Conservation (phyloP, 2,797 vertebrate species). For the Thunnus albacares region DNA sequence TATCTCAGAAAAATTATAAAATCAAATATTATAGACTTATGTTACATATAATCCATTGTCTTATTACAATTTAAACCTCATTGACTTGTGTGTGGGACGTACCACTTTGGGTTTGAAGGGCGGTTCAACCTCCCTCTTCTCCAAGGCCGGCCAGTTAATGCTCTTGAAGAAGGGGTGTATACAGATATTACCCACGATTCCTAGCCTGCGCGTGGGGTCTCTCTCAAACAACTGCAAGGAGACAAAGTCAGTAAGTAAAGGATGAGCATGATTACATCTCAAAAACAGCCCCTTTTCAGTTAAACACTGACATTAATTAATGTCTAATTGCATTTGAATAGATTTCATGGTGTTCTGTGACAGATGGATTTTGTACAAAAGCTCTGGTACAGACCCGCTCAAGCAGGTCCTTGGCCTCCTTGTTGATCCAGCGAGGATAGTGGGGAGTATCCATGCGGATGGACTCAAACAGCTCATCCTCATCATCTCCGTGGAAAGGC, state of each 20-base stretch:
- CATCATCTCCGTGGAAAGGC: slow-evolving; percentile 97
- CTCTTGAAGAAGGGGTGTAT: slow-evolving; percentile 94
- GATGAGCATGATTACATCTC: not conserved
- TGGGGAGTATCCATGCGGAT: slow-evolving; percentile 96
- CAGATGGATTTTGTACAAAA: not conserved
- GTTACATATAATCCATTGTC: not conserved
- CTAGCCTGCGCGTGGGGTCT: slow-evolving; percentile 91
- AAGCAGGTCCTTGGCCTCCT: slow-evolving; percentile 94
- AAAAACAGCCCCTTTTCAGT: slow-evolving; percentile 1
- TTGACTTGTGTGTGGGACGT: slow-evolving; percentile 52
- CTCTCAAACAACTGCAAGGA: slow-evolving; percentile 93
- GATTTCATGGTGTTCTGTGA: not conserved
- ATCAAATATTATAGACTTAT: not conserved
- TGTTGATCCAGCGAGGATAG: slow-evolving; percentile 97
- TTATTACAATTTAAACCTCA: not conserved
- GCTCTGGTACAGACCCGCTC: slow-evolving; percentile 88
- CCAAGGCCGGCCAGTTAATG: slow-evolving; percentile 92
- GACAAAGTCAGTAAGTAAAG: slow-evolving; percentile 13
- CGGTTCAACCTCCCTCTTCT: slow-evolving; percentile 91
- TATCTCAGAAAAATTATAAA: slow-evolving; percentile 23
- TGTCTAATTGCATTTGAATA: not conserved
- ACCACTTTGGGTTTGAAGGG: slow-evolving; percentile 99
- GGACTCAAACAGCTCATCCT: slow-evolving; percentile 98
- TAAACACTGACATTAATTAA: not conserved
- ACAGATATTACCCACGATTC: slow-evolving; percentile 91